These are phyloP conservation scores for Drosophila mojavensis DNA, from an alignment of 1,140 invertebrate genomes.

Conservation along the genomic window DNA sequence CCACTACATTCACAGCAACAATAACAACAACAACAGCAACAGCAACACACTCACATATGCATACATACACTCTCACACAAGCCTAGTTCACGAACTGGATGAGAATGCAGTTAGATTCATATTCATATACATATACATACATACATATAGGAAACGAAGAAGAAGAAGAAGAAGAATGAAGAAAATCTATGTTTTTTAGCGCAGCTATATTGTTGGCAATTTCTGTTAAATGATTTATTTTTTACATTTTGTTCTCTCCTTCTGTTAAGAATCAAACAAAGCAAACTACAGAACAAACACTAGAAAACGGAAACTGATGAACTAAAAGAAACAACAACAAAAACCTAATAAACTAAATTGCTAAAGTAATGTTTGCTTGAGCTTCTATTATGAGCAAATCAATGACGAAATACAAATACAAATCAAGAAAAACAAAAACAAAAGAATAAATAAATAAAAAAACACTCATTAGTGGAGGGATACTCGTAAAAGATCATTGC, in stretches of 20 bases:
- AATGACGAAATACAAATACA: conserved; percentile 23
- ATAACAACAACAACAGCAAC: conserved; percentile 31
- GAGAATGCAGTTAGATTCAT: conserved; percentile 62
- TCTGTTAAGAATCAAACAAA: conserved; percentile 42
- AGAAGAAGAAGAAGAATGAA: background rate
- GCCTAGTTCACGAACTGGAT: conserved; percentile 46
- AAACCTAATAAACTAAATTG: conserved; percentile 46
- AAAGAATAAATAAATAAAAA: conserved; percentile 27
- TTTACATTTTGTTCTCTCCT: conserved; percentile 44
- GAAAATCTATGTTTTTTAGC: conserved; percentile 66
- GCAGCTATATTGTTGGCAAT: conserved; percentile 50
- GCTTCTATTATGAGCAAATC: conserved; percentile 39
- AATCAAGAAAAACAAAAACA: conserved; percentile 24
- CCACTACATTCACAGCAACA: conserved; percentile 24
- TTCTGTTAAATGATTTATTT: conserved; percentile 70
- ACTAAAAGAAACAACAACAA: conserved; percentile 37
- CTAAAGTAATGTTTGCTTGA: conserved; percentile 64
- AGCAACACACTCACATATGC: conserved; percentile 20
- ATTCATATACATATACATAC: conserved; percentile 32
- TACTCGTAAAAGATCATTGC: conserved; percentile 75
- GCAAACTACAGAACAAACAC: conserved; percentile 67
- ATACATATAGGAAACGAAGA: conserved; percentile 22
- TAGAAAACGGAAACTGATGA: conserved; percentile 36
- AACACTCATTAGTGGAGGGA: conserved; percentile 49
- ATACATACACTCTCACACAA: conserved; percentile 22